A percentile compares a stretch with the other conserved stretches of the same genome.
phyloP scores from a whole-genome alignment of 2,888 invertebrate species.

The Cheilosia vernalis region DNA sequence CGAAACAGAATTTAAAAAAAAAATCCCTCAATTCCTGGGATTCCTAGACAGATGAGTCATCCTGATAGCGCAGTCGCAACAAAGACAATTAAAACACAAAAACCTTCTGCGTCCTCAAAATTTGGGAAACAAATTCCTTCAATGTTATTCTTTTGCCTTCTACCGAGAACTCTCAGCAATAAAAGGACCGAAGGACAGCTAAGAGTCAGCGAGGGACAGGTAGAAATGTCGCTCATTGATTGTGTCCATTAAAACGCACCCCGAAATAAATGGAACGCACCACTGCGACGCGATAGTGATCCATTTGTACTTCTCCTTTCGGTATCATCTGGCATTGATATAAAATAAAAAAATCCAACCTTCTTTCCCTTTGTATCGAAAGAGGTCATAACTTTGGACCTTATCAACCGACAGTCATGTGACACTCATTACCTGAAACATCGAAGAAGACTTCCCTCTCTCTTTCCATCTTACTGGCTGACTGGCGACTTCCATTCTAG shows the following conservation, averaged over 20 bases:
- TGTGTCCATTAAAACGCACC: conserved; percentile 70
- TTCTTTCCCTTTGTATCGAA: conserved; percentile 13
- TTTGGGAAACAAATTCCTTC: conserved; percentile 44
- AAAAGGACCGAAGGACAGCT: conserved; percentile 46
- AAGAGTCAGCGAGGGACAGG: conserved; percentile 41
- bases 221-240: conserved; percentile 63
- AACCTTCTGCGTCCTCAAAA: conserved; percentile 28
- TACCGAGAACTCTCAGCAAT: conserved; percentile 27
- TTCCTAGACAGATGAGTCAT: conserved; percentile 75
- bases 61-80: conserved; percentile 66
- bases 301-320: conserved; percentile 60
- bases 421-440: conserved; percentile 66
- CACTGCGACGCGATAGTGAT: conserved; percentile 58
- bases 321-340: conserved; percentile 59
- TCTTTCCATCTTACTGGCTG: conserved; percentile 15
- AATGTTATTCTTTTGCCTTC: conserved; percentile 41
- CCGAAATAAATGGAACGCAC: conserved; percentile 67
- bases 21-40: conserved; percentile 72
- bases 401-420: conserved; percentile 71
- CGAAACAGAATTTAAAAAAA: conserved; percentile 48
- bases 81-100: conserved; percentile 72
- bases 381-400: conserved; percentile 72
- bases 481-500: conserved; percentile 15
- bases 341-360: conserved; percentile 17
- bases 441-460: conserved; percentile 42